phyloP scores from a whole-genome alignment of 2,797 vertebrate species.

The Scleropages formosus region DNA sequence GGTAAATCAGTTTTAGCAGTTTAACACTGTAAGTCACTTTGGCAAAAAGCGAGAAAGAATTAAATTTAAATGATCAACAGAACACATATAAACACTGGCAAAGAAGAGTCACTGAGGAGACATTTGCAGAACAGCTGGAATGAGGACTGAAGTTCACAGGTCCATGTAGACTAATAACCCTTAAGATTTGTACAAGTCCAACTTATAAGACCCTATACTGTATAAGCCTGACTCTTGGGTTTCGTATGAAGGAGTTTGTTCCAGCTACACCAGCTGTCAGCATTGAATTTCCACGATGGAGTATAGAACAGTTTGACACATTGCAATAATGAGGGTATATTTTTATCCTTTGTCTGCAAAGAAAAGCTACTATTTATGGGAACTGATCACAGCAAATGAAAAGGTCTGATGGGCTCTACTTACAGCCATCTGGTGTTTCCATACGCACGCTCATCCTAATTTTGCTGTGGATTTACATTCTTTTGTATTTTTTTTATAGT shows the following conservation, averaged over 20 bases:
- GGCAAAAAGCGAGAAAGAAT: neutral
- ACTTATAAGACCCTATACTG: conserved; percentile 15
- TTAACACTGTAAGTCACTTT: too few species aligned
- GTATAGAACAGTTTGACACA: conserved; percentile 8
- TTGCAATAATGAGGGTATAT: conserved; percentile 18
- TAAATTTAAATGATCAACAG: neutral
- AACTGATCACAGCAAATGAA: conserved; percentile 2
- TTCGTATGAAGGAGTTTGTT: neutral
- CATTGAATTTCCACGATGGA: conserved; percentile 15
- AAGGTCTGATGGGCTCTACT: conserved; percentile 20
- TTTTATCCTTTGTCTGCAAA: neutral
- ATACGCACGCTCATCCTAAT: neutral
- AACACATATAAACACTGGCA: neutral
- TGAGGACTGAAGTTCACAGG: too few species aligned
- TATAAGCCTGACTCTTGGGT: neutral
- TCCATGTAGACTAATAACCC: too few species aligned
- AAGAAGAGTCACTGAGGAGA: neutral
- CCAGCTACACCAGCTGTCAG: conserved; percentile 3
- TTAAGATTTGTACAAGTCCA: too few species aligned
- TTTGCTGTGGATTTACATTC: neutral
- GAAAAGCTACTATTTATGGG: conserved; percentile 4
- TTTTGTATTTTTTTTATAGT: neutral
- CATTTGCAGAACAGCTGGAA: too few species aligned
- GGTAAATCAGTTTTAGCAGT: too few species aligned
- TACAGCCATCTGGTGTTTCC: conserved; percentile 24